Percentiles rank a stretch among this genome's conserved stretches.
Evolutionary conservation across 2,797 vertebrate genomes (phyloP).

Genomic region (Microchirus variegatus): DNA sequence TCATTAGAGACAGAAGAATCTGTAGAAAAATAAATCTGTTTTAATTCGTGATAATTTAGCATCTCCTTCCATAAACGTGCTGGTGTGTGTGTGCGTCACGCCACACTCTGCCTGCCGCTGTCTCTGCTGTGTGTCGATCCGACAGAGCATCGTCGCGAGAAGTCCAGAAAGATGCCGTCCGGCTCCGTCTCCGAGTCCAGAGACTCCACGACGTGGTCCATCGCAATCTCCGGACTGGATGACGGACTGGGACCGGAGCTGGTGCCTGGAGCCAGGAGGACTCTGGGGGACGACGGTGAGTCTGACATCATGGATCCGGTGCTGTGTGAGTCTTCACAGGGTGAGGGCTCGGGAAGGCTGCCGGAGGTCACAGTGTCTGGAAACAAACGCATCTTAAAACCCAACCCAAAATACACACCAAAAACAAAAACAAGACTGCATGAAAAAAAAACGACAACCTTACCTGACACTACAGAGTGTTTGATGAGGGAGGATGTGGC

Average conservation of each 20-base stretch:
- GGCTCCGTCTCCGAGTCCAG: slow-evolving; percentile 86
- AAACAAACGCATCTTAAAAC: too few species aligned
- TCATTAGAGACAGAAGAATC: neutral
- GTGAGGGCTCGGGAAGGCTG: slow-evolving; percentile 66
- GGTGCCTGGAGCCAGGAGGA: slow-evolving; percentile 46
- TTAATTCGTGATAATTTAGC: slow-evolving; percentile 38
- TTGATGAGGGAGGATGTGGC: slow-evolving; percentile 35
- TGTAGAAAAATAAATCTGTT: slow-evolving; percentile 43
- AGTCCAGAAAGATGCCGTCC: slow-evolving; percentile 92
- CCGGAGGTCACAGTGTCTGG: slow-evolving; percentile 55
- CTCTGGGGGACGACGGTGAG: slow-evolving; percentile 55
- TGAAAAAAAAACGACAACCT: too few species aligned
- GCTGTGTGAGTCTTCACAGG: slow-evolving; percentile 70
- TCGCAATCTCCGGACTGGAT: slow-evolving; percentile 85
- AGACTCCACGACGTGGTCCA: slow-evolving; percentile 84
- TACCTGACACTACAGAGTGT: slow-evolving; percentile 68
- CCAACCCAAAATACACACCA: neutral
- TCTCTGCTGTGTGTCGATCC: slow-evolving; percentile 71
- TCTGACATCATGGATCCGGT: slow-evolving; percentile 46
- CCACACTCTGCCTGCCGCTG: slow-evolving; percentile 81
- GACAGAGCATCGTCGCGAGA: slow-evolving; percentile 77
- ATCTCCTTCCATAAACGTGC: neutral
- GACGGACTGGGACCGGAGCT: slow-evolving; percentile 71
- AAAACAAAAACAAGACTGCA: neutral
- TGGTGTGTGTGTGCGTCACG: slow-evolving; percentile 59